These are phyloP conservation scores for Drosophila erecta DNA, from an alignment of 1,140 invertebrate species.

Conservation along the genomic window DNA sequence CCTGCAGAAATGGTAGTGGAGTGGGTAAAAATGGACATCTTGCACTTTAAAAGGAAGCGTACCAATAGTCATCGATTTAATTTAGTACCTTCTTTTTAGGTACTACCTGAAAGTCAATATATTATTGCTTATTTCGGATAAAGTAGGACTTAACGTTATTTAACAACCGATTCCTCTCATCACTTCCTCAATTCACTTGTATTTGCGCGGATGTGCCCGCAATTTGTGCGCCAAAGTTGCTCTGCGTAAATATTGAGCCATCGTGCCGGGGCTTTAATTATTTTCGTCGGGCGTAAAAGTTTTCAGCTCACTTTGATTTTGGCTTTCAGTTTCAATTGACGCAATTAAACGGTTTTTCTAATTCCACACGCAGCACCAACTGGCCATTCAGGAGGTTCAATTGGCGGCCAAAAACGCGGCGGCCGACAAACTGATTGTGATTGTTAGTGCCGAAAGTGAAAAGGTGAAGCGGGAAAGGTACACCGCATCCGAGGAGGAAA, in stretches of 20 bases:
- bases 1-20: background rate
- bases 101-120: background rate
- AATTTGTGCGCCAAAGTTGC: slow-evolving; percentile 64
- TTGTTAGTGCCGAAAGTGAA: slow-evolving; percentile 94
- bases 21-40: background rate
- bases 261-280: slow-evolving; percentile 74
- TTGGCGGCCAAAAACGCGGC: slow-evolving; percentile 94
- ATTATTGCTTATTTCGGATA: background rate
- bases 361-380: slow-evolving; percentile 86
- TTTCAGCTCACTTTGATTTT: slow-evolving; percentile 50
- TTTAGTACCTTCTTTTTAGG: too few species aligned
- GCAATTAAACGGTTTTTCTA: slow-evolving; percentile 5
- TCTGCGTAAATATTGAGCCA: slow-evolving; percentile 69
- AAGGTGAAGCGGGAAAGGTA: slow-evolving; percentile 95
- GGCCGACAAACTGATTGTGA: slow-evolving; percentile 94
- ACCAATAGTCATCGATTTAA: too few species aligned
- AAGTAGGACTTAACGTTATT: background rate
- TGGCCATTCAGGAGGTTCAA: slow-evolving; percentile 95
- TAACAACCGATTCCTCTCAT: background rate
- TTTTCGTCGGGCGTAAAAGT: slow-evolving; percentile 46
- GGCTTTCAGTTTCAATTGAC: slow-evolving; percentile 40
- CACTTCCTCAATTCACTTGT: background rate
- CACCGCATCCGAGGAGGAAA: slow-evolving; percentile 92
- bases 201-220: slow-evolving; percentile 23
- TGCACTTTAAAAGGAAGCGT: background rate